Base-by-base conservation (phyloP, 1,140 invertebrate genomes). In the Aphidius ervi region DNA sequence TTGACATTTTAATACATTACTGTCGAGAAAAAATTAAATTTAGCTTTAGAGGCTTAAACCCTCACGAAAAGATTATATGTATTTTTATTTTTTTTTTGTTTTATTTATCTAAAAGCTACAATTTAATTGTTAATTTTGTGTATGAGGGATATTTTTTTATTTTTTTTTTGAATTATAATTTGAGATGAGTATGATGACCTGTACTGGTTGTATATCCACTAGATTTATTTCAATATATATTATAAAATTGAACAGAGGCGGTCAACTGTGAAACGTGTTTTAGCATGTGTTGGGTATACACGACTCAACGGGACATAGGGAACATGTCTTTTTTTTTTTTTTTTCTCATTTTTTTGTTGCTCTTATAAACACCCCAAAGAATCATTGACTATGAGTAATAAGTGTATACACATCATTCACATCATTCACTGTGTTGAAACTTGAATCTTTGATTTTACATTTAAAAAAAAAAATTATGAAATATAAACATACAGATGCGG, bases 261-360 rank as follows among this genome's bases (percentile, higher is more conserved):
- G 71, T 74, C 75, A 75, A 75, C 76, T 74, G 78, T 80, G 74
- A 79, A 80, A 79, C 76, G 69, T 69, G 72, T 79, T 31, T 80
- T 80, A 79, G 72, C 75, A 77, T 78, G 77, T 79, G 23, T 31
- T 31, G 78, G 78, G 73, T 72, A 78, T 67, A 78, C 74, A 76
- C 63, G 70, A 70, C 73, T 60, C 74, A 64, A 76, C 72, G 74
- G 76, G 76, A 57, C 63, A 72, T 4, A 31, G 23, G 23, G 23
- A 31, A 56, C 48, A 41, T 46, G 43, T 39, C 60, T 52, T 55
- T 61, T 46, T 46, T 45, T 54, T 20, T 20, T 48, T 54, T 39
- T 39, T 59, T 9, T 20, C 39, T 58, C 2, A 5, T 41, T 46
- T 40, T 46, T 48, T 57, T 20, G 4, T 9, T 54, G 40, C 40